phyloP scores from a whole-genome alignment of 2,888 invertebrate genomes.

The Caprella mutica region DNA sequence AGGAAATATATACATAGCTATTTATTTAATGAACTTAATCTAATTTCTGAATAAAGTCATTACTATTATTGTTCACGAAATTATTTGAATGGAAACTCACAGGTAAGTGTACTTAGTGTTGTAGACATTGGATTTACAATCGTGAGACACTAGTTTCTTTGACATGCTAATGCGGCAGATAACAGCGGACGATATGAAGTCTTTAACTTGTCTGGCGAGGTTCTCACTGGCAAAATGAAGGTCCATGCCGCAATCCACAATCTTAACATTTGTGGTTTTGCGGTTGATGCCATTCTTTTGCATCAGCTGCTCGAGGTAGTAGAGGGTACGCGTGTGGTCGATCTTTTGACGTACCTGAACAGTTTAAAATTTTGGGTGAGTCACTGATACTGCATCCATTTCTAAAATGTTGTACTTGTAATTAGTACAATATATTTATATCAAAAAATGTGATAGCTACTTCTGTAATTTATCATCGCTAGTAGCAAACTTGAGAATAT shows the following conservation, averaged over 20 bases:
- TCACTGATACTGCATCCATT: too few relatives aligned
- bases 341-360: constrained; percentile 75
- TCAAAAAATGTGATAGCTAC: too few relatives aligned
- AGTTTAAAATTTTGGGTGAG: too few relatives aligned
- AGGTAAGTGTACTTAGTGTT: constrained; percentile 81
- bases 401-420: too few relatives aligned
- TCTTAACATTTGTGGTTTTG: constrained; percentile 76
- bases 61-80: too few relatives aligned
- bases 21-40: too few relatives aligned
- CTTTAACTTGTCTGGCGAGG: constrained; percentile 86
- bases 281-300: constrained; percentile 89
- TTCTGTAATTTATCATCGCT: too few relatives aligned
- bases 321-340: constrained; percentile 92
- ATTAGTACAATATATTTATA: too few relatives aligned
- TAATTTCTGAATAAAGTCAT: too few relatives aligned
- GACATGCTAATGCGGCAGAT: constrained; percentile 81
- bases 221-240: constrained; percentile 84
- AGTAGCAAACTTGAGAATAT: too few relatives aligned
- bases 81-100: too few relatives aligned
- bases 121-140: constrained; percentile 88
- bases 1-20: too few relatives aligned
- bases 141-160: constrained; percentile 91
- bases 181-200: constrained; percentile 75
- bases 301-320: constrained; percentile 91
- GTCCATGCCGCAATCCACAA: constrained; percentile 50